Evolutionary conservation across 2,888 invertebrate genomes (phyloP).

Genomic region (Eupithecia insigniata): DNA sequence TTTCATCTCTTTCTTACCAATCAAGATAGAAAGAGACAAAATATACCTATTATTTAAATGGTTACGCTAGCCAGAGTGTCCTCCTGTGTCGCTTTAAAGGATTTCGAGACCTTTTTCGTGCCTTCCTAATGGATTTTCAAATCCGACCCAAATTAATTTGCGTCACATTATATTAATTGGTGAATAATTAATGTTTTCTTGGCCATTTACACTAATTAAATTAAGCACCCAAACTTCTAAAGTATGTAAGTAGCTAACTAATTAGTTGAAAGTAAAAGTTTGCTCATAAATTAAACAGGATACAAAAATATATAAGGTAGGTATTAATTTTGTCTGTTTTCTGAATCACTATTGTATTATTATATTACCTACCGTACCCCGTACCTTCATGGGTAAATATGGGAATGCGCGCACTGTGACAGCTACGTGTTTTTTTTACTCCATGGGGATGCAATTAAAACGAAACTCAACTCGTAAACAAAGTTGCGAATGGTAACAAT

Average conservation of each 20-base stretch:
- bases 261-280: too few species aligned
- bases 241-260: conserved; percentile 1
- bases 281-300: too few species aligned
- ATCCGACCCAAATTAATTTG: conserved; percentile 48
- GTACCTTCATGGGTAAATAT: neutral
- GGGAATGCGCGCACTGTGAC: too few species aligned
- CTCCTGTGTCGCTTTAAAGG: conserved; percentile 61
- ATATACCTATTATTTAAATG: conserved; percentile 57
- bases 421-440: too few species aligned
- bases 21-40: conserved; percentile 52
- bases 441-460: conserved; percentile 46
- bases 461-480: conserved; percentile 49
- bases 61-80: conserved; percentile 52
- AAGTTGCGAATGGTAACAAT: conserved; percentile 62
- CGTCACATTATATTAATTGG: conserved; percentile 45
- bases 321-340: neutral
- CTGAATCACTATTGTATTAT: too few species aligned
- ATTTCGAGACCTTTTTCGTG: conserved; percentile 58
- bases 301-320: neutral
- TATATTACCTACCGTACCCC: too few species aligned
- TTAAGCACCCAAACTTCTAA: neutral
- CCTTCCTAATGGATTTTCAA: conserved; percentile 59
- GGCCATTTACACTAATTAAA: conserved; percentile 38
- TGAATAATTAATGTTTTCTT: conserved; percentile 42
- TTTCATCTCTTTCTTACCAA: conserved; percentile 51